A percentile compares a stretch with the other conserved stretches of the same genome.
These are phyloP conservation scores for Pangasianodon hypophthalmus DNA, from an alignment of 2,113 vertebrate genomes.

Conservation along the genomic window DNA sequence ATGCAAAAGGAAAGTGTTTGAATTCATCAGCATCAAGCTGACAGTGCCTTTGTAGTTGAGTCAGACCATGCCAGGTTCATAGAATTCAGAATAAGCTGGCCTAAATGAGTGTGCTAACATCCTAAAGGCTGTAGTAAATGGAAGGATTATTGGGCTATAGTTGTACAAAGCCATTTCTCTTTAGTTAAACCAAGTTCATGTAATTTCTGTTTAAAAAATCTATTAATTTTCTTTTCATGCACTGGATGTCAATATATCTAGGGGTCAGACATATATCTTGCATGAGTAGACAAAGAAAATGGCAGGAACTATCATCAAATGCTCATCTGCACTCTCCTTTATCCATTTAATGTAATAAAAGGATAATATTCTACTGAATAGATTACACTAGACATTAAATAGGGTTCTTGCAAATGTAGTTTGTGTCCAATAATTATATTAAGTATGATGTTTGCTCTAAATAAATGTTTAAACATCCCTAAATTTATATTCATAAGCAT, in stretches of 20 bases:
- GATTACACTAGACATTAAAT: conserved; percentile 28
- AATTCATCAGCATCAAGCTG: conserved; percentile 49
- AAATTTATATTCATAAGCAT: conserved; percentile 64
- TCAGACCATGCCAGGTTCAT: conserved; percentile 34
- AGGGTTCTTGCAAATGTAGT: conserved; percentile 34
- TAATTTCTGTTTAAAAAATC: background rate
- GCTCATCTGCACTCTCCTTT: background rate
- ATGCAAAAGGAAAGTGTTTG: conserved; percentile 29
- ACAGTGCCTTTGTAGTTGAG: conserved; percentile 47
- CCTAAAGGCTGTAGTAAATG: conserved; percentile 46
- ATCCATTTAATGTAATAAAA: conserved; percentile 49
- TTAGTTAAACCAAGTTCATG: background rate
- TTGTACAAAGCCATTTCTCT: conserved; percentile 29
- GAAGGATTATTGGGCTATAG: conserved; percentile 27
- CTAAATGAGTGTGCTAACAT: conserved; percentile 18
- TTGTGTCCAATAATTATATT: conserved; percentile 61
- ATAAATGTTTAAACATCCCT: conserved; percentile 65
- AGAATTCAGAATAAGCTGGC: conserved; percentile 45
- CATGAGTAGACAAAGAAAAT: conserved; percentile 7
- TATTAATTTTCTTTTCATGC: conserved; percentile 8
- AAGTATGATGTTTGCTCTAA: conserved; percentile 61
- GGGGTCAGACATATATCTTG: background rate
- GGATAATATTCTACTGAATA: conserved; percentile 20
- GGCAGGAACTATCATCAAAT: background rate
- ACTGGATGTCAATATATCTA: background rate